Evolutionary conservation across 2,113 vertebrate species (phyloP).

Genomic region (Vidua chalybeata): DNA sequence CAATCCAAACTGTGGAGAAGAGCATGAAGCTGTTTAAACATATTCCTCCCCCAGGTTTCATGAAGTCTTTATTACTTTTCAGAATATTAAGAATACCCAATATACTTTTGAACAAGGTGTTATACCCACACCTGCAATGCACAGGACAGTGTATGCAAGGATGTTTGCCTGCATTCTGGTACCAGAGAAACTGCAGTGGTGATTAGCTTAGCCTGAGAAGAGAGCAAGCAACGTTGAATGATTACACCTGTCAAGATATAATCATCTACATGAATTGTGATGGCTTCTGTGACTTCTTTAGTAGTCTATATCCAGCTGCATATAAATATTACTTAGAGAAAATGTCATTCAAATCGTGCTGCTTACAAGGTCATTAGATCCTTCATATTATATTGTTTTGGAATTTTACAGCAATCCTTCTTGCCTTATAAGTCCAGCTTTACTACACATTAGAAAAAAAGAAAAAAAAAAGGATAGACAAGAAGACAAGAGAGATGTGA

Average conservation of each 20-base stretch:
- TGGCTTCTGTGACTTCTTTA: background rate
- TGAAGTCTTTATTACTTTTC: background rate
- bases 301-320: background rate
- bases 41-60: background rate
- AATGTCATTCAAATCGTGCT: background rate
- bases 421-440: background rate
- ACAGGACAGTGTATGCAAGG: background rate
- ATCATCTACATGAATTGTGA: background rate
- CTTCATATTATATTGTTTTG: background rate
- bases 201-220: background rate
- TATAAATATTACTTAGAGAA: background rate
- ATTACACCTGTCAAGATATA: constrained; percentile 10
- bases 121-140: background rate
- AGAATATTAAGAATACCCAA: background rate
- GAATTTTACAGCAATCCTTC: background rate
- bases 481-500: no score
- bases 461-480: background rate
- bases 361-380: background rate
- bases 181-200: background rate
- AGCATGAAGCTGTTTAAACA: background rate
- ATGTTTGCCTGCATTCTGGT: background rate
- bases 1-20: background rate
- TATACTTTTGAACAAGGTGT: background rate
- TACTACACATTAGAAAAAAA: background rate
- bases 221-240: background rate